phyloP scores from a whole-genome alignment of 2,888 invertebrate species.

The Tenodera sinensis region DNA sequence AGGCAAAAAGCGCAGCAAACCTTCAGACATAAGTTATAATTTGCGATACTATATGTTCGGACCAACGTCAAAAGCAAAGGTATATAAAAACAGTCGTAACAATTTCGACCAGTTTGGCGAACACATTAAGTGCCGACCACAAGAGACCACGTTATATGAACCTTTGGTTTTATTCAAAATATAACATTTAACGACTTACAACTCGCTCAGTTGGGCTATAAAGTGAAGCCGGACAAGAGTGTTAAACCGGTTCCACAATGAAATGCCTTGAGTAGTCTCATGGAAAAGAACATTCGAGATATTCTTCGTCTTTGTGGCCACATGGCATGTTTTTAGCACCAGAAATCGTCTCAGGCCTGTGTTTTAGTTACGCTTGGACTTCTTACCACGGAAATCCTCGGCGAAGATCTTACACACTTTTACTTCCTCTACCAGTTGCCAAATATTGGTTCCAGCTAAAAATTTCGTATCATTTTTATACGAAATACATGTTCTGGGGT shows the following conservation, averaged over 20 bases:
- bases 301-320: background rate
- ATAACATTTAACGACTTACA: background rate
- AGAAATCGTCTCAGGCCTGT: background rate
- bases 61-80: background rate
- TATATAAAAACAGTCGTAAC: background rate
- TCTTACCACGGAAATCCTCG: no score
- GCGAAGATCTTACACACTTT: no score
- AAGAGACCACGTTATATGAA: background rate
- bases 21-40: background rate
- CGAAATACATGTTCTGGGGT: no score
- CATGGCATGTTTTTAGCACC: background rate
- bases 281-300: background rate
- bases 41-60: background rate
- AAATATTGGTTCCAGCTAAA: no score
- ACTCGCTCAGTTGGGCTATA: background rate
- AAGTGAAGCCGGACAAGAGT: background rate
- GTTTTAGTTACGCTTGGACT: background rate
- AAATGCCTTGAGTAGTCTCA: background rate
- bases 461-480: no score
- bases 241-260: background rate
- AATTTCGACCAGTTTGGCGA: background rate
- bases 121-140: background rate
- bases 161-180: background rate
- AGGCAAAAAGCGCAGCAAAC: background rate
- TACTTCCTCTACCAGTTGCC: no score